phyloP scores from a whole-genome alignment of 2,113 vertebrate genomes.

The Eretmodus cyanostictus region DNA sequence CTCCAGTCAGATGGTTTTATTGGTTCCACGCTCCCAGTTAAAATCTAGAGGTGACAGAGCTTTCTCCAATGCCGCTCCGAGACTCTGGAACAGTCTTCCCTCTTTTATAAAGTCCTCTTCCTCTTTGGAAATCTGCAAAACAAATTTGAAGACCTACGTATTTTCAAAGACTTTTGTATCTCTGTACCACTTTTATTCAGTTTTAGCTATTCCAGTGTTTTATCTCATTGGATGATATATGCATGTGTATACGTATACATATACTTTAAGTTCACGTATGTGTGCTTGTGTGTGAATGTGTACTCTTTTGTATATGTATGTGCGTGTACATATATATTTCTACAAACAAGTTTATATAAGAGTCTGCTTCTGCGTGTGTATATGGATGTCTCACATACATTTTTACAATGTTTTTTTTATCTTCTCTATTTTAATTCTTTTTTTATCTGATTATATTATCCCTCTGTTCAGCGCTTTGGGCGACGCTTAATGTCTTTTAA shows the following conservation, averaged over 20 bases:
- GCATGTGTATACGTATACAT: neutral
- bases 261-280: neutral
- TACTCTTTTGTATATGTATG: neutral
- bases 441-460: neutral
- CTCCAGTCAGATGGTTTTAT: neutral
- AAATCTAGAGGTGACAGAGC: neutral
- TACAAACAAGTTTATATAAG: neutral
- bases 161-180: neutral
- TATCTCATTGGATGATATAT: neutral
- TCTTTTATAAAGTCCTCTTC: neutral
- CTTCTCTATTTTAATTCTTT: neutral
- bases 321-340: neutral
- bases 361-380: fast-evolving
- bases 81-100: neutral
- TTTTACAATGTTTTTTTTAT: neutral
- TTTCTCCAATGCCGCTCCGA: neutral
- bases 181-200: neutral
- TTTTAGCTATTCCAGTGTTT: neutral
- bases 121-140: neutral
- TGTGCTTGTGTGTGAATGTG: neutral
- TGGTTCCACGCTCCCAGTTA: neutral
- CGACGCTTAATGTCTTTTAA: neutral
- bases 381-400: neutral
- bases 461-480: neutral
- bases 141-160: neutral